A percentile compares a stretch with the other conserved stretches of the same genome.
These are phyloP conservation scores for Corbicula japonica DNA, from an alignment of 2,888 invertebrate species.

Conservation along the genomic window DNA sequence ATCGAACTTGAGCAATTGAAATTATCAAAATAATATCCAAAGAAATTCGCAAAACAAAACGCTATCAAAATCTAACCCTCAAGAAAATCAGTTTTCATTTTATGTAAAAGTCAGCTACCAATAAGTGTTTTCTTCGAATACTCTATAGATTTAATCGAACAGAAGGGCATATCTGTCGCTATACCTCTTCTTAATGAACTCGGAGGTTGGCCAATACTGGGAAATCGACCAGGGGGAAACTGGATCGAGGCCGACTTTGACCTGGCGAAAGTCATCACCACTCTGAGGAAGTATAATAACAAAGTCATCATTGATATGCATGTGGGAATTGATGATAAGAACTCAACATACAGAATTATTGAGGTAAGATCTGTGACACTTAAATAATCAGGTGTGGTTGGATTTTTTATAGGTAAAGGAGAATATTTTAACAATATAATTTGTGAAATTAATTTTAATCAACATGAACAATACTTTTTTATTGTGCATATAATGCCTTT, in stretches of 20 bases:
- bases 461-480: not conserved
- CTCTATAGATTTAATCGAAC: conserved; percentile 90
- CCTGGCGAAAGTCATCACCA: conserved; percentile 88
- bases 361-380: conserved; percentile 89
- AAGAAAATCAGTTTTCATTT: not conserved
- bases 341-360: conserved; percentile 94
- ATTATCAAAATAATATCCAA: not conserved
- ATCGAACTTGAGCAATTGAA: not conserved
- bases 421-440: not conserved
- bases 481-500: not conserved
- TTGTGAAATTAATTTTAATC: not conserved
- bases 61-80: not conserved
- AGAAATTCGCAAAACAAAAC: not conserved
- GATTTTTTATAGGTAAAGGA: not conserved
- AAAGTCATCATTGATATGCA: conserved; percentile 75
- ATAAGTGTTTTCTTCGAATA: not conserved
- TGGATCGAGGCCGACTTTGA: conserved; percentile 90
- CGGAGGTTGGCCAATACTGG: conserved; percentile 94
- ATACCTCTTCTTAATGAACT: conserved; percentile 89
- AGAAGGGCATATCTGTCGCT: conserved; percentile 88
- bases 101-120: not conserved
- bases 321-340: conserved; percentile 95
- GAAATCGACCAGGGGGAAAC: conserved; percentile 57
- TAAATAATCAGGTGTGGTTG: not conserved
- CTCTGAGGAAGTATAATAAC: conserved; percentile 90